Evolutionary conservation across 2,797 vertebrate genomes (phyloP), one percentile per base, ranked within the genome.

Genomic region (Cyclopterus lumpus): DNA sequence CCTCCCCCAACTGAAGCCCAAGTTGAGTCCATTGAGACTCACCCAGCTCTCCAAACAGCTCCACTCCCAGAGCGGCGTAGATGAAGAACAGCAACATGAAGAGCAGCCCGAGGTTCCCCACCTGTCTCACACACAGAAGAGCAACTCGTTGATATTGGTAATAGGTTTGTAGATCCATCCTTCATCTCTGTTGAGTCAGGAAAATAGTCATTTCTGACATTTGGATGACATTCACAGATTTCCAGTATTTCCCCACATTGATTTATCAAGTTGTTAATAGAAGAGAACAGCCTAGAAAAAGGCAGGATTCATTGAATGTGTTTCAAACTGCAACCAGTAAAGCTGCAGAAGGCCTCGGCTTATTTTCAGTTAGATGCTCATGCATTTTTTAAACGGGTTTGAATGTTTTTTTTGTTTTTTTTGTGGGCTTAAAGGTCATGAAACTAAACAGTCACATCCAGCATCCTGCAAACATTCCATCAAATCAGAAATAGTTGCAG

Each of bases 1-100:
- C 15, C 40, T 42, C 40, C 44, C 42, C 42, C 28, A 44, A 16
- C n/a, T n/a, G n/a, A n/a, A n/a, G n/a, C n/a, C n/a, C n/a, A n/a
- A n/a, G n/a, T n/a, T n/a, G n/a, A n/a, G n/a, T n/a, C n/a, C n/a
- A n/a, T n/a, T n/a, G n/a, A n/a, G n/a, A n/a, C n/a, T 95, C 85
- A 99, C 98, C 95, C 73, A 99, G 91, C 86, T 98, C 97, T 74
- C 98, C 98, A 38, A 99, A 99, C 66, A 99, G 96, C 85, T 99
- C 98, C 68, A 99, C 98, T 0, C 98, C 98, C 71, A 99, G 89
- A 61, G 98, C 98, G 0, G 98, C 98, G 0, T 99, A 99, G 94
- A 99, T 99, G 94, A 99, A 99, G 92, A 99, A 99, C 18, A 99
- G 96, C 78, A 99, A 89, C 96, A 99, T 97, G 93, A 99, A 99